Evolutionary conservation across 2,797 vertebrate genomes (phyloP).

Genomic region (Lepus oiostolus): DNA sequence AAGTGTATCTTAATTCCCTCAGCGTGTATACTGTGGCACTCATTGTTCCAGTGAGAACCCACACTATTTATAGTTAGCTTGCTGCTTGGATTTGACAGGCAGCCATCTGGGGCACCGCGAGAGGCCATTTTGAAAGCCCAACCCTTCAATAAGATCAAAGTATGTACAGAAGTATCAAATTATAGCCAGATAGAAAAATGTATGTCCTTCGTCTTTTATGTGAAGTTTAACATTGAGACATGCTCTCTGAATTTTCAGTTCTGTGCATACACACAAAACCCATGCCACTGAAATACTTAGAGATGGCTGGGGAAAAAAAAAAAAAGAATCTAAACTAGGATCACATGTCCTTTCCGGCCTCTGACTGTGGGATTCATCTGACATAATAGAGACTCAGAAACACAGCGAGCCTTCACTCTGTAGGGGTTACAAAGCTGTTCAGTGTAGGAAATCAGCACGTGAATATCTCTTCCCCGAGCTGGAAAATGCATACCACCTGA

Average conservation of each 20-base stretch:
- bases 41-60: slow-evolving; percentile 63
- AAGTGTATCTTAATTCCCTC: slow-evolving; percentile 59
- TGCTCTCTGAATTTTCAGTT: slow-evolving; percentile 63
- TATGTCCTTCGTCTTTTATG: slow-evolving; percentile 62
- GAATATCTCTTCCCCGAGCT: slow-evolving; percentile 79
- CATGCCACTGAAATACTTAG: slow-evolving; percentile 45
- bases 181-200: slow-evolving; percentile 70
- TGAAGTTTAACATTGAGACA: slow-evolving; percentile 72
- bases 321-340: slow-evolving; percentile 63
- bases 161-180: slow-evolving; percentile 77
- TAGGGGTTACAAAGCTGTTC: slow-evolving; percentile 83
- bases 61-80: slow-evolving; percentile 65
- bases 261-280: slow-evolving; percentile 58
- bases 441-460: slow-evolving; percentile 74
- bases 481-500: slow-evolving; percentile 85
- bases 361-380: slow-evolving; percentile 81
- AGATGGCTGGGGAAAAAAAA: not conserved
- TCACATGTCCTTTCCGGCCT: slow-evolving; percentile 70
- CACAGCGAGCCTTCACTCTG: slow-evolving; percentile 65
- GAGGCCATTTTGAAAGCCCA: slow-evolving; percentile 77
- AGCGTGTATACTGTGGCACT: slow-evolving; percentile 51
- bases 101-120: slow-evolving; percentile 75
- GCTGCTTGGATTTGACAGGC: slow-evolving; percentile 73
- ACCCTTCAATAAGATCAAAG: slow-evolving; percentile 81
- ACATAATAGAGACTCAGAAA: slow-evolving; percentile 76